Percentiles rank a stretch among this genome's conserved stretches.
These are phyloP conservation scores for Rhegmatorhina hoffmannsi DNA, from an alignment of 2,113 vertebrate genomes.

Conservation along the genomic window DNA sequence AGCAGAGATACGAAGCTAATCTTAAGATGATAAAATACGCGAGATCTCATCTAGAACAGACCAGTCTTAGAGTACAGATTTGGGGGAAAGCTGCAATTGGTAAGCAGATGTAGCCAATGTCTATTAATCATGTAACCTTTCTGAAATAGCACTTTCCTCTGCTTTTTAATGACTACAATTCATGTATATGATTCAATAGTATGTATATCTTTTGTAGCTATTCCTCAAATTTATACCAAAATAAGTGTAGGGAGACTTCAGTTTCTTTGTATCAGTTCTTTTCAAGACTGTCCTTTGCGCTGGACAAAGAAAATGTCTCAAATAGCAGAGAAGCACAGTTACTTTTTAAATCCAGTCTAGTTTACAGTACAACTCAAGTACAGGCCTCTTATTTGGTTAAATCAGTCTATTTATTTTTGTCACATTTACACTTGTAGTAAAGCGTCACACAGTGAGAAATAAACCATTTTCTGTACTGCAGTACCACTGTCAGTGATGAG, in stretches of 20 bases:
- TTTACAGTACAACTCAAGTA: neutral
- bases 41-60: conserved; percentile 75
- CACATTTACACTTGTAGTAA: neutral
- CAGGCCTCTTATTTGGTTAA: neutral
- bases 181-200: neutral
- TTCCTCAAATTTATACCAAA: neutral
- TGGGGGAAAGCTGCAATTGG: conserved; percentile 98
- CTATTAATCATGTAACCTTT: neutral
- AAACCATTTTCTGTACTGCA: neutral
- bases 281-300: neutral
- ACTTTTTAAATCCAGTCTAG: neutral
- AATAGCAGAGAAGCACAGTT: neutral
- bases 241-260: neutral
- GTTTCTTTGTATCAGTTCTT: neutral
- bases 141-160: neutral
- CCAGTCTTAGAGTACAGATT: conserved; percentile 86
- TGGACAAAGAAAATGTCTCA: neutral
- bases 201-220: neutral
- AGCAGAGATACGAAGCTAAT: conserved; percentile 78
- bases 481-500: neutral
- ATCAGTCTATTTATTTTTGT: neutral
- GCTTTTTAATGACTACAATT: neutral
- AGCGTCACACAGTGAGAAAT: neutral
- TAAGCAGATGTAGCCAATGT: conserved; percentile 59
- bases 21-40: conserved; percentile 78